Base-by-base conservation (phyloP, 1,140 invertebrate genomes). In the Heterodera carotae region DNA sequence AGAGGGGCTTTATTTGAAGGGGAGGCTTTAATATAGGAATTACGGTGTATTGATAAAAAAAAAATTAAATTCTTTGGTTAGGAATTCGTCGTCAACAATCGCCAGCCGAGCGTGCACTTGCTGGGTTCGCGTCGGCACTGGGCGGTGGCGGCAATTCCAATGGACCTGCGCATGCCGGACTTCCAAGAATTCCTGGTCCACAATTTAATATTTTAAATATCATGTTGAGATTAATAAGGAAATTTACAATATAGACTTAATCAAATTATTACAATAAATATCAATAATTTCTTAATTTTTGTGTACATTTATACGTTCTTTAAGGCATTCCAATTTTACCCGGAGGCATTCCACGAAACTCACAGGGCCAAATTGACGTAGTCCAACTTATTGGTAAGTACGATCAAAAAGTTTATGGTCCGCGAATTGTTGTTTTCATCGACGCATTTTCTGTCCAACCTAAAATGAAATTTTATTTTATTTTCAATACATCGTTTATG, bases 311-410 rank as follows among this genome's bases (percentile, higher is more conserved):
- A 2, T 7, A 6, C 60, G 7, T 31, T 15, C 4, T 22, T 25
- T 80, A 81, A 70, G 85, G 85, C 36, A 87, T 87, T 64, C 85
- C 85, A 56, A 81, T 87, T 64, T 79, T 87, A 31, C 85, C 85
- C 59, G 86, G 86, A 27, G 85, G 85, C 53, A 87, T 87, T 72
- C 85, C 85, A 56, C 69, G 85, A 33, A 87, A 87, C 78, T 81
- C 85, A 53, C 85, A 88, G 77, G 85, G 85, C 76, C 85, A 87
- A 78, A 87, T 87, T 70, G 85, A 87, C 67, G 85, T 87, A 36
- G 85, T 87, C 12, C 85, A 84, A 48, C 82, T 87, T 56, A 87
- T 87, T 71, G 84, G 78, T 79, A 73, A 59, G 27, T 34, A n/a
- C n/a, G n/a, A n/a, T n/a, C n/a, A n/a, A n/a, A n/a, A n/a, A n/a